A percentile compares a stretch with the other conserved stretches of the same genome.
These are phyloP conservation scores for Agriopis leucophaearia DNA, from an alignment of 2,888 invertebrate genomes.

Conservation along the genomic window DNA sequence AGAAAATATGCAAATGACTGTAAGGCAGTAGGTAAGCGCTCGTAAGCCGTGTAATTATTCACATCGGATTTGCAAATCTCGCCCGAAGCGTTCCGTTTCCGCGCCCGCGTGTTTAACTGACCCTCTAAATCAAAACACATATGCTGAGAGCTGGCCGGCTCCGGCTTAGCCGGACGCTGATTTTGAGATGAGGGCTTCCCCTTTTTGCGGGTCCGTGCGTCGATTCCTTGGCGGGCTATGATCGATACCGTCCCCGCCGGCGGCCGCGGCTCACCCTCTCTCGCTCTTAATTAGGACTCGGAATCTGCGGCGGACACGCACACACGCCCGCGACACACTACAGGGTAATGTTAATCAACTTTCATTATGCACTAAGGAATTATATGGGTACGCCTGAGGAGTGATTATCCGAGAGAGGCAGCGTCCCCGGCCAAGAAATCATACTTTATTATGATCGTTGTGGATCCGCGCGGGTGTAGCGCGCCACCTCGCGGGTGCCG, in stretches of 20 bases:
- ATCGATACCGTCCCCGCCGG: slow-evolving; percentile 82
- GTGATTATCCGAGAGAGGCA: slow-evolving; percentile 83
- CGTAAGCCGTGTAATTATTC: slow-evolving; percentile 86
- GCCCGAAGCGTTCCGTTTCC: slow-evolving; percentile 80
- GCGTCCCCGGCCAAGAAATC: slow-evolving; percentile 84
- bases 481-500: slow-evolving; percentile 73
- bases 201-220: slow-evolving; percentile 85
- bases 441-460: slow-evolving; percentile 84
- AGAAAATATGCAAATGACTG: slow-evolving; percentile 85
- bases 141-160: slow-evolving; percentile 82
- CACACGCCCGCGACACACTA: slow-evolving; percentile 69
- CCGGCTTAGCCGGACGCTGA: slow-evolving; percentile 82
- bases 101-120: slow-evolving; percentile 80
- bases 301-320: slow-evolving; percentile 94
- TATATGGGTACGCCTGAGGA: slow-evolving; percentile 86
- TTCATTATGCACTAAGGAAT: slow-evolving; percentile 87
- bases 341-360: slow-evolving; percentile 85
- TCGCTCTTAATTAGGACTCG: slow-evolving; percentile 94
- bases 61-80: slow-evolving; percentile 84
- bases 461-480: slow-evolving; percentile 72
- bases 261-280: slow-evolving; percentile 84
- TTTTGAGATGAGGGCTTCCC: slow-evolving; percentile 84
- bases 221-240: slow-evolving; percentile 85
- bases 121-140: slow-evolving; percentile 86
- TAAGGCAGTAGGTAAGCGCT: slow-evolving; percentile 85